Conservation (phyloP, 1,140 invertebrate genomes). For the Anagrus nilaparvatae region DNA sequence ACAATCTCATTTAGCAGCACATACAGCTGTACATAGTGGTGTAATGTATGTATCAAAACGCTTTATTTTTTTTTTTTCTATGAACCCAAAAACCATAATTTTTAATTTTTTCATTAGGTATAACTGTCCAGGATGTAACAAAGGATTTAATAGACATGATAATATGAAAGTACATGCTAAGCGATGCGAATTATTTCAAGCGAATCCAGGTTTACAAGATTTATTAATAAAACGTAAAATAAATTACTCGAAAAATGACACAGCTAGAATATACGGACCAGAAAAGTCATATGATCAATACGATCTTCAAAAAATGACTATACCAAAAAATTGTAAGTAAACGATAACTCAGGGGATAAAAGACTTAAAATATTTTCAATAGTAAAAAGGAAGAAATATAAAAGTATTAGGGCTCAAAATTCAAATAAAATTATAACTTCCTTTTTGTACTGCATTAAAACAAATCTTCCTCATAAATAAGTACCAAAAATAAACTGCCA, state of each 20-base stretch:
- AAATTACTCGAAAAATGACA: constrained; percentile 11
- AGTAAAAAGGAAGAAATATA: no score
- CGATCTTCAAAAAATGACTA: neutral
- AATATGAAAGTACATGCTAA: constrained; percentile 32
- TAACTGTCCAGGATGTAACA: constrained; percentile 25
- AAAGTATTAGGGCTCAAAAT: no score
- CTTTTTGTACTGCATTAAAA: no score
- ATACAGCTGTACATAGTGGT: constrained; percentile 28
- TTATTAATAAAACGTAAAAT: constrained; percentile 15
- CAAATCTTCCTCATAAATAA: no score
- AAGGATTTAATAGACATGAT: constrained; percentile 27
- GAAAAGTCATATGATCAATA: neutral
- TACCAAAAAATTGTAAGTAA: no score
- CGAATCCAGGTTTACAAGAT: constrained; percentile 19
- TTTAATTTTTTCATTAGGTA: constrained; percentile 18
- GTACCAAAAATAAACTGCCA: no score
- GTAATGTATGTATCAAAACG: constrained; percentile 19
- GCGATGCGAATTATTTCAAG: constrained; percentile 21
- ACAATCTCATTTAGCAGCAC: constrained; percentile 29
- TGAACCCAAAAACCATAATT: constrained; percentile 1
- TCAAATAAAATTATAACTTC: no score
- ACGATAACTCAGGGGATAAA: no score
- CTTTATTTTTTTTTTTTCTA: constrained; percentile 1
- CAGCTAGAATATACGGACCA: neutral
- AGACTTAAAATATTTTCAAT: no score